Evolutionary conservation across 2,113 vertebrate species (phyloP), one percentile per base, ranked within the genome.

Genomic region (Notothenia rossii): DNA sequence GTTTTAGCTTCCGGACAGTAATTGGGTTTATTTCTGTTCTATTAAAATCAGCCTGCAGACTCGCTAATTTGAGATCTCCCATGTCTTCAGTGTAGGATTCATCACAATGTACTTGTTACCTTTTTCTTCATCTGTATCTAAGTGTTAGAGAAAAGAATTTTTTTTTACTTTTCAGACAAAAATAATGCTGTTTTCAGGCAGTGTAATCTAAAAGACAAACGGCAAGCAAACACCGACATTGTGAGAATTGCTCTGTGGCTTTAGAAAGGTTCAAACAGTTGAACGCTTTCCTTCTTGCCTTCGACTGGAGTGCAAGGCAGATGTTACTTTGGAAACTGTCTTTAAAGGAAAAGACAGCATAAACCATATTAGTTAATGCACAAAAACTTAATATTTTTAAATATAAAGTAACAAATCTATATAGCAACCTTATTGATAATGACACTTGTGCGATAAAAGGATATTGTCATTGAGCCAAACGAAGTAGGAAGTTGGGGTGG

Each of bases 21-120:
- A 56, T 75, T 58, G 55, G 50, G 49, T 79, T 75, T 67, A 76
- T 74, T 83, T 70, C 64, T 65, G 14, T 22, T n/a, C 33, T 29
- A n/a, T 82, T 71, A 77, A 86, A 84, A 49, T 70, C 48, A 64
- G n/a, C 59, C 49, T 62, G 55, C 63, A 81, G 61, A 75, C 53
- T 72, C 77, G 1, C 56, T 70, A 25, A 63, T 65, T 65, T 70
- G 49, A 77, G 58, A 76, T 76, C 48, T 15, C 55, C 72, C 73
- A 43, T 54, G 61, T 76, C 58, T 78, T 49, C 36, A 60, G 48
- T 56, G 60, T 48, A 69, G 64, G 46, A 67, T 68, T 73, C 18
- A 17, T 76, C 55, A 18, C 33, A 55, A 45, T 29, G 65, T 81
- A 59, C 9, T 66, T 20, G 25, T 33, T 49, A 25, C 54, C 66